These are phyloP conservation scores for Caenorhabditis remanei DNA, from an alignment of 1,140 invertebrate species.

Conservation along the genomic window DNA sequence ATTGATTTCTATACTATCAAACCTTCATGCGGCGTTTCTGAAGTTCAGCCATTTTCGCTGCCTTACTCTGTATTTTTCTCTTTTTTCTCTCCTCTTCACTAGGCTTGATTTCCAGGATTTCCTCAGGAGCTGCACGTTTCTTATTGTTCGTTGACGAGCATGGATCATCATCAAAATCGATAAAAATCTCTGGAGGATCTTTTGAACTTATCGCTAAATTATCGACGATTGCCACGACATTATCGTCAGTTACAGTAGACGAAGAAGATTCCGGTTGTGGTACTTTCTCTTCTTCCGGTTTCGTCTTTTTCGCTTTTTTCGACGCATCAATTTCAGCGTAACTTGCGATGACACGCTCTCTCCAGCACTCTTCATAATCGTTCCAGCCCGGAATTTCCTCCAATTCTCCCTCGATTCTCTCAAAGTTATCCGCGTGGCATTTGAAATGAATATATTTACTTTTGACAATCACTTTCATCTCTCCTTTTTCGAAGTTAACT, in stretches of 20 bases:
- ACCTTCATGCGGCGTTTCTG: neutral
- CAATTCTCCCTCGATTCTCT: neutral
- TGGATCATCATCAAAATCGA: neutral
- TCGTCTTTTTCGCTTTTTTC: neutral
- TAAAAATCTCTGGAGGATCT: neutral
- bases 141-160: neutral
- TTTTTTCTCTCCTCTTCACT: neutral
- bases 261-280: neutral
- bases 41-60: neutral
- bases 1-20: neutral
- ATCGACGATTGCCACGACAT: too few species aligned
- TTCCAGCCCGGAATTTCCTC: neutral
- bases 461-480: neutral
- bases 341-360: neutral
- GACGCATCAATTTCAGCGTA: neutral
- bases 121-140: neutral
- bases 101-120: neutral
- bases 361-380: neutral
- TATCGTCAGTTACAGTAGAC: too few species aligned
- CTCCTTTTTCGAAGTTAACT: neutral
- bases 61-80: neutral
- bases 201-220: neutral
- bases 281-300: neutral
- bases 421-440: neutral
- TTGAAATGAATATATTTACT: neutral